Percentiles rank a stretch among this genome's conserved stretches.
Conservation (phyloP, 2,888 invertebrate genomes). For the Athalia circularis region DNA sequence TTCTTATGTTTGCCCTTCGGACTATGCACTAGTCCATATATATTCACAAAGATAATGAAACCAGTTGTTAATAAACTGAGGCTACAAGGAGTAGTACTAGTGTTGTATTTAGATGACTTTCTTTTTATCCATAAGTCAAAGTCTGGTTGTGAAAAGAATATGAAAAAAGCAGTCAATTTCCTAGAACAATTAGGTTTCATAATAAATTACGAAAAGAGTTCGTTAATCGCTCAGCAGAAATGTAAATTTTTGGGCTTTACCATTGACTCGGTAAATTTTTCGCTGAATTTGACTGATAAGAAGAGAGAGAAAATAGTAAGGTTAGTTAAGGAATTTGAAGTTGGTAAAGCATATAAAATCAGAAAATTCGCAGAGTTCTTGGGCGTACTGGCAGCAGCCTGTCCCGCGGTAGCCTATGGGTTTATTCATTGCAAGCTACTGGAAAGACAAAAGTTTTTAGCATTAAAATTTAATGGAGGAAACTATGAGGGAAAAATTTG, state of each 20-base stretch:
- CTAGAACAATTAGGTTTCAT: constrained; percentile 51
- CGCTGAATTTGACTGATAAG: constrained; percentile 47
- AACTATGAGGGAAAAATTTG: constrained; percentile 50
- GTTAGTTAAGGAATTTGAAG: constrained; percentile 18
- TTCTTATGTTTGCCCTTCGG: constrained; percentile 54
- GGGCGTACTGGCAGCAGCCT: constrained; percentile 41
- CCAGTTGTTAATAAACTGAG: constrained; percentile 49
- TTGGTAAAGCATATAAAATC: constrained; percentile 29
- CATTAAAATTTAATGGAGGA: constrained; percentile 49
- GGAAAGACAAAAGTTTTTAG: constrained; percentile 8
- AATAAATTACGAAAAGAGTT: constrained; percentile 51
- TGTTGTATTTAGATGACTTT: constrained; percentile 55
- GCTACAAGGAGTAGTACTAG: constrained; percentile 26
- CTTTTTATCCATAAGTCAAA: constrained; percentile 45
- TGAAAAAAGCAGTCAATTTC: constrained; percentile 36
- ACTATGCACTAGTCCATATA: constrained; percentile 50
- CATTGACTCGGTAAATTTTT: constrained; percentile 47
- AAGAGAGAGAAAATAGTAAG: constrained; percentile 47
- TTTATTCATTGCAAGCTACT: constrained; percentile 9
- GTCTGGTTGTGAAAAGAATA: constrained; percentile 39
- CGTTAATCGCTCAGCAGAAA: constrained; percentile 16
- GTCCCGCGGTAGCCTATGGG: not conserved
- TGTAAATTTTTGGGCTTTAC: constrained; percentile 52
- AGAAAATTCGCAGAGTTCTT: constrained; percentile 41
- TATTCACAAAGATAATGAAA: constrained; percentile 54